Evolutionary conservation across 2,113 vertebrate species (phyloP).

Genomic region (Propithecus coquereli): DNA sequence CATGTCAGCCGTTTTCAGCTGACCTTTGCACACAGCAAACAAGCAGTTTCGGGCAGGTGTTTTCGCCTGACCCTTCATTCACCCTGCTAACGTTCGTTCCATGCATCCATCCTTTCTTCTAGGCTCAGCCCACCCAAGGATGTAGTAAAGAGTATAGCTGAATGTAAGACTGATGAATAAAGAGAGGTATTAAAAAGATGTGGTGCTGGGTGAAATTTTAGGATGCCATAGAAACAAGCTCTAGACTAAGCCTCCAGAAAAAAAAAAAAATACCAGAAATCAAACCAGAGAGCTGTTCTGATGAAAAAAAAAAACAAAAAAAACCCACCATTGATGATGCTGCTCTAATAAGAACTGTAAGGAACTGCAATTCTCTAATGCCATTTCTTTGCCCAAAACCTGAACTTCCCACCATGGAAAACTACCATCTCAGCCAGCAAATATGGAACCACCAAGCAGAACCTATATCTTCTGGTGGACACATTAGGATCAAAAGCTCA

Average conservation of each 20-base stretch:
- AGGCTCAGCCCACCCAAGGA: too few species aligned
- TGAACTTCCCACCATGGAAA: background rate
- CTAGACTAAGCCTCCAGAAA: background rate
- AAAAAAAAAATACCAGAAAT: background rate
- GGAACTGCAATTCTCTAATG: background rate
- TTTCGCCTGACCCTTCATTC: too few species aligned
- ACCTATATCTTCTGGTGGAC: background rate
- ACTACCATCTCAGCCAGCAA: background rate
- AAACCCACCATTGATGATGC: background rate
- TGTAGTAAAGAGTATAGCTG: background rate
- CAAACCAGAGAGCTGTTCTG: background rate
- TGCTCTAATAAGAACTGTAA: background rate
- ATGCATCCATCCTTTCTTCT: too few species aligned
- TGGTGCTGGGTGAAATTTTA: background rate
- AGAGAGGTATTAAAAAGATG: background rate
- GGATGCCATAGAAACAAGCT: background rate
- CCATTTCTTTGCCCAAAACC: background rate
- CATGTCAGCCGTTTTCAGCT: too few species aligned
- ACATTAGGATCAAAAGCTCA: background rate
- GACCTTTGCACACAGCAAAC: too few species aligned
- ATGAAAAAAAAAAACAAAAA: background rate
- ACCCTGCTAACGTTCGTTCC: too few species aligned
- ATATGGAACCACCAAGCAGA: background rate
- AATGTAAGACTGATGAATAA: background rate
- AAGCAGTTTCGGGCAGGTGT: too few species aligned